Evolutionary conservation across 1,140 invertebrate species (phyloP).

Genomic region (Drosophila pruinosa): DNA sequence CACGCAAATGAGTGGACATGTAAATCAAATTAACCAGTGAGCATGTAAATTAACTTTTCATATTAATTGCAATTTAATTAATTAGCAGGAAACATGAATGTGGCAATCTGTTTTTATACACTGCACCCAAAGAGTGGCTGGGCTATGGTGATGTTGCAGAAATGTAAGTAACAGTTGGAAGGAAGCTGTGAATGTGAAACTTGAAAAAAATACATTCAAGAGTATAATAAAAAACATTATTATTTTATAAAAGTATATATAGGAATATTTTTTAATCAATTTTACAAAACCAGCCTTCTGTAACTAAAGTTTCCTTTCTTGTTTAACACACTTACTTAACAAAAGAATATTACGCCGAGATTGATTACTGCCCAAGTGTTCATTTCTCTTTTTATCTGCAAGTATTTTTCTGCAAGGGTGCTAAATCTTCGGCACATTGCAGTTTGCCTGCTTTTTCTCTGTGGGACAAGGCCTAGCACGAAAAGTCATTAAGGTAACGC

Average conservation of each 20-base stretch:
- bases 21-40: conserved; percentile 75
- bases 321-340: background rate
- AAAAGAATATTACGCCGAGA: background rate
- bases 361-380: background rate
- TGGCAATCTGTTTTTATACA: conserved; percentile 11
- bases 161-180: background rate
- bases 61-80: conserved; percentile 80
- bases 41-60: conserved; percentile 78
- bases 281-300: background rate
- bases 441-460: background rate
- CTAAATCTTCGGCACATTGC: background rate
- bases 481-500: conserved; percentile 31
- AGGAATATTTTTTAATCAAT: background rate
- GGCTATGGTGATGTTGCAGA: background rate
- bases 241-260: no score
- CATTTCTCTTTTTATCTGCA: no score
- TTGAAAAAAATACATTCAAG: background rate
- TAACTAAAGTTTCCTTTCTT: background rate
- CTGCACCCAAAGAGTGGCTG: background rate
- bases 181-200: background rate
- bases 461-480: conserved; percentile 2
- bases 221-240: no score
- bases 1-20: conserved; percentile 49
- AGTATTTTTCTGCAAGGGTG: background rate
- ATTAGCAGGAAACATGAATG: conserved; percentile 53